phyloP scores from a whole-genome alignment of 2,888 invertebrate genomes.

The Pristionchus japonicus region DNA sequence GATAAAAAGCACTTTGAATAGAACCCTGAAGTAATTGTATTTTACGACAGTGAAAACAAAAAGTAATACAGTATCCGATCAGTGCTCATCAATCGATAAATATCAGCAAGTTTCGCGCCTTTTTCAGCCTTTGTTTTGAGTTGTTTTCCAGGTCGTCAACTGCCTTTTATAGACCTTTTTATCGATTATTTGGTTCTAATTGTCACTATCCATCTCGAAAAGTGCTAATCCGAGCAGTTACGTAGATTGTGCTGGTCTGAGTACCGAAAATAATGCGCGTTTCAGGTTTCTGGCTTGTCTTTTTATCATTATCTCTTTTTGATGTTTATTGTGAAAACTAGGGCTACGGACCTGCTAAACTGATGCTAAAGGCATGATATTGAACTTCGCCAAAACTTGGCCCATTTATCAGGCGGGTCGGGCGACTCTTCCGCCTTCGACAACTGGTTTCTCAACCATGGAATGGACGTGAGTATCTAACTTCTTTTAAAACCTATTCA shows the following conservation, averaged over 20 bases:
- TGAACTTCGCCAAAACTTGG: not conserved
- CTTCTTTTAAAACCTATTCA: not conserved
- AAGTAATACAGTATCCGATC: not conserved
- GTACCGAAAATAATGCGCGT: not conserved
- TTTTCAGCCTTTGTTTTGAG: not conserved
- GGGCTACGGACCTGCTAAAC: not conserved
- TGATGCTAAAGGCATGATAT: no score
- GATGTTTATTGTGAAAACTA: not conserved
- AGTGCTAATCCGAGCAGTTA: not conserved
- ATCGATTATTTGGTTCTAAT: not conserved
- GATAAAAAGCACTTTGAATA: no score
- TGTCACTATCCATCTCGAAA: not conserved
- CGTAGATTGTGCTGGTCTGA: no score
- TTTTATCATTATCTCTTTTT: not conserved
- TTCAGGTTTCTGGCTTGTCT: not conserved
- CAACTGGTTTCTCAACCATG: conserved; percentile 15
- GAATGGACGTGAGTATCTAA: not conserved
- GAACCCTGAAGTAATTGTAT: no score
- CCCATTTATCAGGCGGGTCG: not conserved
- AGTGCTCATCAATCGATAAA: not conserved
- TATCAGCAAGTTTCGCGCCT: not conserved
- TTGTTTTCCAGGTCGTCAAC: not conserved
- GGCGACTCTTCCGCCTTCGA: not conserved
- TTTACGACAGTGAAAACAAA: not conserved
- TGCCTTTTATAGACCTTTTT: not conserved